Evolutionary conservation across 1,140 invertebrate genomes (phyloP).

Genomic region (Heliconius nattereri): DNA sequence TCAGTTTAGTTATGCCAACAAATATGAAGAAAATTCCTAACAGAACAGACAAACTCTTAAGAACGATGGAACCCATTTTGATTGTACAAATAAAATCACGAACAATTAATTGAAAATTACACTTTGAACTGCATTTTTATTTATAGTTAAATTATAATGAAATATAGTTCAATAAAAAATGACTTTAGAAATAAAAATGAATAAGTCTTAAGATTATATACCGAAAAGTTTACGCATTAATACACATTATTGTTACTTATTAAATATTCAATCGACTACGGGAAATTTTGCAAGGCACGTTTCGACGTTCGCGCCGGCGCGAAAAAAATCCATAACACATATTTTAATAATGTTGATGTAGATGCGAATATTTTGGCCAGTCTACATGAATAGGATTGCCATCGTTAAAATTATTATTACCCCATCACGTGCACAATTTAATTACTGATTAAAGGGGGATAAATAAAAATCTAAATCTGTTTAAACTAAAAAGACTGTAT

Average conservation of each 20-base stretch:
- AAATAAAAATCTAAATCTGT: too few species aligned
- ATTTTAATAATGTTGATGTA: conserved; percentile 43
- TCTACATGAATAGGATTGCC: conserved; percentile 16
- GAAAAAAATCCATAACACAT: conserved; percentile 54
- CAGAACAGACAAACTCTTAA: conserved; percentile 94
- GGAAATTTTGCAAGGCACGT: conserved; percentile 25
- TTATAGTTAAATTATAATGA: conserved; percentile 22
- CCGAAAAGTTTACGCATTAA: neutral
- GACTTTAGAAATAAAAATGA: neutral
- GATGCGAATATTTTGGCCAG: conserved; percentile 35
- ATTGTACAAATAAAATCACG: conserved; percentile 24
- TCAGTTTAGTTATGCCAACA: conserved; percentile 95
- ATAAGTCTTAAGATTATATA: neutral
- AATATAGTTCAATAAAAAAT: neutral
- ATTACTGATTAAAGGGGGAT: too few species aligned
- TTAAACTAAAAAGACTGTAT: too few species aligned
- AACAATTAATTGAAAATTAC: conserved; percentile 18
- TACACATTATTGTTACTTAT: neutral
- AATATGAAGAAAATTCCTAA: conserved; percentile 98
- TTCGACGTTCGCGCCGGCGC: conserved; percentile 53
- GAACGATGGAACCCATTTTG: conserved; percentile 86
- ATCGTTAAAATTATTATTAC: conserved; percentile 9
- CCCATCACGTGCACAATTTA: neutral
- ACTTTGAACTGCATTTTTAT: conserved; percentile 23
- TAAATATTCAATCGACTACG: conserved; percentile 11